These are phyloP conservation scores for Sarcophaga rosellei DNA, from an alignment of 2,888 invertebrate genomes.

Conservation along the genomic window DNA sequence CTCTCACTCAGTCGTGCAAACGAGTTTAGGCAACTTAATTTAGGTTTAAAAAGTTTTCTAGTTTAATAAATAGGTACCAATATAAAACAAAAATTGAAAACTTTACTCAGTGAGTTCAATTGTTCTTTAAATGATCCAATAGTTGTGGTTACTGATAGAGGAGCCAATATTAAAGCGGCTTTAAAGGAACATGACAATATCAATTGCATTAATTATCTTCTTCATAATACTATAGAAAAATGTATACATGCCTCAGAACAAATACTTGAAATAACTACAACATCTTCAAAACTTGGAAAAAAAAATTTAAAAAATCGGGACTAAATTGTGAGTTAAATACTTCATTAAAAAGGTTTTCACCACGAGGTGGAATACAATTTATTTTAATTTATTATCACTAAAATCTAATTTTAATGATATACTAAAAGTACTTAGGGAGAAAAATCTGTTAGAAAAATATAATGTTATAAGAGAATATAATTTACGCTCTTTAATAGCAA, in stretches of 20 bases:
- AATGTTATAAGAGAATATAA: conserved; percentile 36
- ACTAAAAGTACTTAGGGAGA: conserved; percentile 33
- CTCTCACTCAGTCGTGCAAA: neutral
- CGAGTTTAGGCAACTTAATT: neutral
- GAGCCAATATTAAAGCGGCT: conserved; percentile 44
- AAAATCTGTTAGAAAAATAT: conserved; percentile 52
- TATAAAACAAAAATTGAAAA: conserved; percentile 30
- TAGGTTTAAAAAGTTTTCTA: conserved; percentile 10
- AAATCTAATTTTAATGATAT: conserved; percentile 45
- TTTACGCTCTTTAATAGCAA: conserved; percentile 44
- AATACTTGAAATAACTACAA: conserved; percentile 19
- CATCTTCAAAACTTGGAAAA: conserved; percentile 27
- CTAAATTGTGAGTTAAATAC: conserved; percentile 47
- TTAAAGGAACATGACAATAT: conserved; percentile 42
- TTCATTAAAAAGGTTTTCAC: conserved; percentile 46
- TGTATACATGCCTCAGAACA: conserved; percentile 3
- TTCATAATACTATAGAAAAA: conserved; percentile 51
- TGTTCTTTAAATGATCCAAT: conserved; percentile 39
- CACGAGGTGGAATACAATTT: conserved; percentile 47
- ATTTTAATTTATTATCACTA: conserved; percentile 33
- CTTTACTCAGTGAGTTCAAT: conserved; percentile 33
- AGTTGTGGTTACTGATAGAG: conserved; percentile 53
- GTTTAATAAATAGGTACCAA: conserved; percentile 6
- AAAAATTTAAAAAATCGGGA: conserved; percentile 8
- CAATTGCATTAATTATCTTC: conserved; percentile 7